Percentiles rank a stretch among this genome's conserved stretches.
phyloP scores from a whole-genome alignment of 2,797 vertebrate genomes.

The Falco cherrug region DNA sequence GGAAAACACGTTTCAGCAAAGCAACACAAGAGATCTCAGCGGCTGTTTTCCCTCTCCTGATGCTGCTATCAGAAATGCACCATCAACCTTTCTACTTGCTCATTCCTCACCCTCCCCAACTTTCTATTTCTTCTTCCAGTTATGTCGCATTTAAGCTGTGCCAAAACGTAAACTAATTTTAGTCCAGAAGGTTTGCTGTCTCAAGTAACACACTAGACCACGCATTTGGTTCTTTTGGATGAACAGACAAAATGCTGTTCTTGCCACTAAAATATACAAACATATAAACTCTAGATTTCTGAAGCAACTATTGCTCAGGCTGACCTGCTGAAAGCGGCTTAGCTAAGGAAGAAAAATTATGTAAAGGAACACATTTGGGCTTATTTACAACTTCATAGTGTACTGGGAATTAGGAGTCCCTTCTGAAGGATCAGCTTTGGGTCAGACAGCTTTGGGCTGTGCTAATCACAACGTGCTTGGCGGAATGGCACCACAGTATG shows the following conservation, averaged over 20 bases:
- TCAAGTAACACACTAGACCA: background rate
- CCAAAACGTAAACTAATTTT: background rate
- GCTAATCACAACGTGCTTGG: background rate
- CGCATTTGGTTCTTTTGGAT: background rate
- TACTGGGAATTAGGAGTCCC: background rate
- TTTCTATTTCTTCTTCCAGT: background rate
- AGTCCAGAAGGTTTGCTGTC: background rate
- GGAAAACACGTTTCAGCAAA: background rate
- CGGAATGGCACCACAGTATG: background rate
- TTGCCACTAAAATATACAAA: background rate
- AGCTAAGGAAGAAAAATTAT: background rate
- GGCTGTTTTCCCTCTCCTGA: background rate
- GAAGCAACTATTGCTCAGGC: background rate
- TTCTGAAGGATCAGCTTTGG: background rate
- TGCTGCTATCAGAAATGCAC: background rate
- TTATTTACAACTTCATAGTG: background rate
- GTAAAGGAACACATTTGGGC: rapidly evolving
- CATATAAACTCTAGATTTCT: background rate
- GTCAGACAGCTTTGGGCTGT: background rate
- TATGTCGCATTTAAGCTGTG: background rate
- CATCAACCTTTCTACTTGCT: background rate
- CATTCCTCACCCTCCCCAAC: background rate
- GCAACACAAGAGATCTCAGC: background rate
- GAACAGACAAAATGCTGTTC: background rate
- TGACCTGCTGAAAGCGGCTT: background rate